These are phyloP conservation scores for Scaptomyza polygonia DNA, from an alignment of 2,888 invertebrate species.

Conservation along the genomic window DNA sequence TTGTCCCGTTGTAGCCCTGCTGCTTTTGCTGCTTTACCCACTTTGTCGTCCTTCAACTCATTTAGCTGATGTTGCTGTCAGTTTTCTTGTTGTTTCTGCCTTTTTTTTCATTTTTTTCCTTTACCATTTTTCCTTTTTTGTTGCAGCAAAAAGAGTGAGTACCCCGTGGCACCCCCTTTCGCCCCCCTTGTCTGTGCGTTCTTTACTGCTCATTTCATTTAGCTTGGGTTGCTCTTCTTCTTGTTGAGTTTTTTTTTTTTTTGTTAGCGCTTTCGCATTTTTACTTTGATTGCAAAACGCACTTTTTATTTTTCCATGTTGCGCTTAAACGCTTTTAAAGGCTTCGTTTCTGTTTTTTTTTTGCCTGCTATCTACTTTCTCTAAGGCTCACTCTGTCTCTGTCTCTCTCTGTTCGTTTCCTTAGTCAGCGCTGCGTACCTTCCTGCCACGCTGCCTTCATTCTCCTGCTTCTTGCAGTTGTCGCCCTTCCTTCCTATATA, in stretches of 20 bases:
- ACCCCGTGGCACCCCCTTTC: not conserved
- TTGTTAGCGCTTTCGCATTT: constrained; percentile 51
- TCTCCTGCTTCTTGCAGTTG: not conserved
- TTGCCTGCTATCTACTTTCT: not conserved
- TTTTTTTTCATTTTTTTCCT: not conserved
- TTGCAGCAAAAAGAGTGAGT: not conserved
- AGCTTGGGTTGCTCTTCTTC: constrained; percentile 10
- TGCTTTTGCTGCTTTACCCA: constrained; percentile 18
- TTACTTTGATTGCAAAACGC: constrained; percentile 76
- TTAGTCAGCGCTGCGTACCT: not conserved
- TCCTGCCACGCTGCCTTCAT: not conserved
- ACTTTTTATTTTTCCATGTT: constrained; percentile 68
- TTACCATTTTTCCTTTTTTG: constrained; percentile 6
- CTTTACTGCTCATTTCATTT: constrained; percentile 30
- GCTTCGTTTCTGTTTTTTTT: constrained; percentile 1
- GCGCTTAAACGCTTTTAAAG: constrained; percentile 72
- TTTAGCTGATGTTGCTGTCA: constrained; percentile 68
- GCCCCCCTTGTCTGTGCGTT: constrained; percentile 13
- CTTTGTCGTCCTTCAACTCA: constrained; percentile 71
- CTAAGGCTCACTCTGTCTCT: not conserved
- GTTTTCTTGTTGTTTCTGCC: constrained; percentile 14
- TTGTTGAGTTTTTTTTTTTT: constrained; percentile 3
- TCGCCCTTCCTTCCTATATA: not conserved
- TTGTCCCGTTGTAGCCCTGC: too few species aligned
- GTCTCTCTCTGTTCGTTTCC: not conserved